Base-by-base conservation (phyloP, 2,888 invertebrate species). In the Sphaeridia pumilis region DNA sequence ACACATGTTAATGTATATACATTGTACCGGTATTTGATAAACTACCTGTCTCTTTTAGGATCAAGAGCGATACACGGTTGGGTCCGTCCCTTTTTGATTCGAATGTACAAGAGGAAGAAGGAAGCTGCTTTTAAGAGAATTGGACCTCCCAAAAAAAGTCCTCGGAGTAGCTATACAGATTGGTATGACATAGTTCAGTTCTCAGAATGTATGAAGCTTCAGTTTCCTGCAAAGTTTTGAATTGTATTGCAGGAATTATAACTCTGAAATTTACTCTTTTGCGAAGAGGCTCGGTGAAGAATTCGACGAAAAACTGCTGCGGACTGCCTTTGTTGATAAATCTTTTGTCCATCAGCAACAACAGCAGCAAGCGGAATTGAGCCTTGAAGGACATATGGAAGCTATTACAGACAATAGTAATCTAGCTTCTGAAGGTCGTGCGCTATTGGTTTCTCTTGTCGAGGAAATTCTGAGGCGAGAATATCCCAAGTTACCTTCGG, bases 181-280 rank as follows among this genome's bases (percentile, higher is more conserved):
- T n/a, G n/a, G n/a, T n/a, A n/a, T n/a, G n/a, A n/a, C n/a, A n/a
- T n/a, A n/a, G n/a, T n/a, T n/a, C n/a, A n/a, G n/a, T n/a, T n/a
- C n/a, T n/a, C n/a, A n/a, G n/a, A n/a, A n/a, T n/a, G n/a, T n/a
- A n/a, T n/a, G n/a, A n/a, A n/a, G n/a, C n/a, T n/a, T n/a, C n/a
- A n/a, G n/a, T n/a, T n/a, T n/a, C n/a, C n/a, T n/a, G n/a, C n/a
- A n/a, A n/a, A n/a, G n/a, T n/a, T n/a, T n/a, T n/a, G n/a, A n/a
- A n/a, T n/a, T n/a, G n/a, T 63, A 82, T n/a, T 86, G 84, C 67
- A 89, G 93, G 93, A 93, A 90, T 68, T 80, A 86, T 64, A 80
- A 83, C 64, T 79, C 87, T 0, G 93, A 94, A 73, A 59, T 94
- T 2, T 92, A 76, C 72, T 87, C 93, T 0, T 94, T 94, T 74